Percentiles rank a stretch among this genome's conserved stretches.
Evolutionary conservation across 2,113 vertebrate species (phyloP).

Genomic region (Ceuthmochares aereus): DNA sequence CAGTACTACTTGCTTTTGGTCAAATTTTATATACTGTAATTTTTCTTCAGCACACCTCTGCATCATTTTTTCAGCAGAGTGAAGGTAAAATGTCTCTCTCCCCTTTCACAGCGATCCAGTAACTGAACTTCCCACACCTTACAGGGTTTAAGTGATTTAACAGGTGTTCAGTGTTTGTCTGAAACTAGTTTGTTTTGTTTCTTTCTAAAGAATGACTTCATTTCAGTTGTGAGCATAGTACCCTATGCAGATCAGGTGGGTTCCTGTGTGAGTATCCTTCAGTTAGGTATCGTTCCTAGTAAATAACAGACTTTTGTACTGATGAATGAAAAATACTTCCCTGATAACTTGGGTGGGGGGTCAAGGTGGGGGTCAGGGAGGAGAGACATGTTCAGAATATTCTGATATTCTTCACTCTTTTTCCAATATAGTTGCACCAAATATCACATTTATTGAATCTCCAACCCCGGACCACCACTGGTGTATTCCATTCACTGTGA

Average conservation of each 20-base stretch:
- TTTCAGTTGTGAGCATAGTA: not conserved
- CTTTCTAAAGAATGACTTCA: not conserved
- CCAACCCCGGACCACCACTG: constrained; percentile 94
- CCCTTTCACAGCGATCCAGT: not conserved
- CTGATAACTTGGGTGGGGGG: not conserved
- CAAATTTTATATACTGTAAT: not conserved
- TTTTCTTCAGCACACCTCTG: not conserved
- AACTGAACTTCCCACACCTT: not conserved
- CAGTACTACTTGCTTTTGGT: not conserved
- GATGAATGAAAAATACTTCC: not conserved
- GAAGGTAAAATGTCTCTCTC: not conserved
- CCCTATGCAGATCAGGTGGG: not conserved
- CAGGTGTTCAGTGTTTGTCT: not conserved
- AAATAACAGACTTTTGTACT: not conserved
- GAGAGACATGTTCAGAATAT: not conserved
- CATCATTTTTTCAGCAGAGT: not conserved
- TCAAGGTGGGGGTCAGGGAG: not conserved
- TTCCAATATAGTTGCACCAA: constrained; percentile 86
- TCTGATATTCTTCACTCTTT: constrained; percentile 74
- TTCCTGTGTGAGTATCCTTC: not conserved
- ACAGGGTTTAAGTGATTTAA: not conserved
- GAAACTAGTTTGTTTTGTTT: not conserved
- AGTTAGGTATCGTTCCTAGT: not conserved
- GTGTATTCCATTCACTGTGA: constrained; percentile 98
- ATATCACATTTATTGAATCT: constrained; percentile 91